Evolutionary conservation across 2,797 vertebrate genomes (phyloP).

Genomic region (Syndactyla subalaris): DNA sequence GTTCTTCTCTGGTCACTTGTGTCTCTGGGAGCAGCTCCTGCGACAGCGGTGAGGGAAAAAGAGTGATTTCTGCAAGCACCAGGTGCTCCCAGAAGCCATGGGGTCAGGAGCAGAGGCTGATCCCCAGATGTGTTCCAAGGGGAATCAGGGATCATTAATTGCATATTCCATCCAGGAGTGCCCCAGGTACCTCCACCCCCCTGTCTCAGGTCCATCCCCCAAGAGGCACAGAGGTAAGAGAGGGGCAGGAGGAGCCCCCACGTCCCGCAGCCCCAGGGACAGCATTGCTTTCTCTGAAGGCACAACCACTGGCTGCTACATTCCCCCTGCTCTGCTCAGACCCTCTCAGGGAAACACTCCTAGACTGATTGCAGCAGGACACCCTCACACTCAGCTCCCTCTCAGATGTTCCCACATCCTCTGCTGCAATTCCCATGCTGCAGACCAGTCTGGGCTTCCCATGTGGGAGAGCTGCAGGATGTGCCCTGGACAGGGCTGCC

Average conservation of each 20-base stretch:
- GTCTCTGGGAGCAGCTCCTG: not conserved
- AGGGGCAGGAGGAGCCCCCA: not conserved
- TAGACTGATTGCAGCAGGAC: fast-evolving
- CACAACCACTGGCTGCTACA: not conserved
- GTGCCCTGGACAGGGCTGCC: not conserved
- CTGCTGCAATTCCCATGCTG: not conserved
- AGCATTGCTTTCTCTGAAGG: not conserved
- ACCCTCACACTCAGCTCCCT: not conserved
- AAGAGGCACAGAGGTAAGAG: fast-evolving
- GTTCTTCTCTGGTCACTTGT: not conserved
- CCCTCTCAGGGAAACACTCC: not conserved
- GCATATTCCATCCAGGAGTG: not conserved
- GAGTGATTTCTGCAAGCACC: not conserved
- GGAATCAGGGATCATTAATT: not conserved
- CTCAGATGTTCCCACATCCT: not conserved
- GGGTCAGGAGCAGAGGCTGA: not conserved
- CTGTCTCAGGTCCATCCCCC: not conserved
- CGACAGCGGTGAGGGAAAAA: fast-evolving
- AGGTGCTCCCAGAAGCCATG: fast-evolving
- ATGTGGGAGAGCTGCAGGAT: not conserved
- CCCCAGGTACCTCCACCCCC: not conserved
- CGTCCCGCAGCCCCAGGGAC: fast-evolving
- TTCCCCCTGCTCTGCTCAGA: not conserved
- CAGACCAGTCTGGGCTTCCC: not conserved
- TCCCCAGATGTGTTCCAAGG: not conserved